These are phyloP conservation scores for Drosophila kikkawai DNA, from an alignment of 1,140 invertebrate genomes.

Conservation along the genomic window DNA sequence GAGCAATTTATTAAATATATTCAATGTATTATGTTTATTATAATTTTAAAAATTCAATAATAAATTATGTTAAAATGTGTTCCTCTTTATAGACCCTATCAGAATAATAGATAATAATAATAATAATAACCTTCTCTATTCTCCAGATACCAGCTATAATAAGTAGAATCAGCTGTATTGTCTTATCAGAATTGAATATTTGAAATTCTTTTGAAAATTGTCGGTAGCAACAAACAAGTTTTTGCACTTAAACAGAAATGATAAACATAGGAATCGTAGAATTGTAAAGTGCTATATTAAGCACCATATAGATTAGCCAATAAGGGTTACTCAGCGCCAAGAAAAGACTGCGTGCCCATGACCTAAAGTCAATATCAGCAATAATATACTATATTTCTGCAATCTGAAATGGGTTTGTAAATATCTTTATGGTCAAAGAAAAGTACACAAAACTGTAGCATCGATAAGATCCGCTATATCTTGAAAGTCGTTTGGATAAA, in stretches of 20 bases:
- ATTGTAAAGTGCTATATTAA: background rate
- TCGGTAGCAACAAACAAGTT: constrained; percentile 9
- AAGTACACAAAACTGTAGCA: constrained; percentile 3
- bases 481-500: background rate
- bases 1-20: constrained; percentile 46
- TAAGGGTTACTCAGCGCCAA: background rate
- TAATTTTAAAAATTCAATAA: background rate
- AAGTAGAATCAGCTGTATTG: background rate
- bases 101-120: no score
- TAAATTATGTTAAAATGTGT: no score
- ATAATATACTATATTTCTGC: no score
- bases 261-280: background rate
- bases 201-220: background rate
- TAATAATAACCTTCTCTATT: background rate
- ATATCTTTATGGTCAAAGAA: constrained; percentile 9
- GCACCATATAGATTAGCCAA: background rate
- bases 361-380: constrained; percentile 3
- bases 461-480: constrained; percentile 7
- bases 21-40: background rate
- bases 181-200: background rate
- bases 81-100: no score
- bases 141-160: background rate
- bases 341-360: background rate
- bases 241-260: background rate
- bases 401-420: constrained; percentile 3